Conservation (phyloP, 53 echinoderm and acorn worm genomes). For the Hippasteria phrygiana region DNA sequence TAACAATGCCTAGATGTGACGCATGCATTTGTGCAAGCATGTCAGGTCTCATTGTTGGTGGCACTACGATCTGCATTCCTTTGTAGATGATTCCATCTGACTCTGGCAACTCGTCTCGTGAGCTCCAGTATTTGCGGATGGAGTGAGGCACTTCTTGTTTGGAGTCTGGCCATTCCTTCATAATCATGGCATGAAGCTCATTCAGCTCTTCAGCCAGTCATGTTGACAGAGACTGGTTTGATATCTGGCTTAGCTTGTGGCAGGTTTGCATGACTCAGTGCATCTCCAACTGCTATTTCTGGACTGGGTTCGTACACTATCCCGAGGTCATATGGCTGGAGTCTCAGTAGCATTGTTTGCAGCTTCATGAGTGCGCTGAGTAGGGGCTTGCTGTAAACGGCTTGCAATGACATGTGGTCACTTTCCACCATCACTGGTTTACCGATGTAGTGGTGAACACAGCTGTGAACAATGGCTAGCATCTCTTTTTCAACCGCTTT, state of each 20-base stretch:
- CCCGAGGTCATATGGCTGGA: conserved; percentile 14
- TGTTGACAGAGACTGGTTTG: too few relatives aligned
- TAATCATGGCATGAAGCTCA: too few relatives aligned
- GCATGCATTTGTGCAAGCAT: conserved; percentile 64
- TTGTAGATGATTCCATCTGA: conserved; percentile 74
- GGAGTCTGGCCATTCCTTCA: too few relatives aligned
- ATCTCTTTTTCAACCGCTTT: conserved; percentile 72
- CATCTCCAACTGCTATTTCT: too few relatives aligned
- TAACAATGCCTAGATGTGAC: conserved; percentile 65
- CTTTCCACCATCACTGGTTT: conserved; percentile 42
- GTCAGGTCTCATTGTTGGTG: conserved; percentile 61
- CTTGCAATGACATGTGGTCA: conserved; percentile 75
- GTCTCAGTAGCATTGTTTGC: conserved; percentile 40
- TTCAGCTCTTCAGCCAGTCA: too few relatives aligned
- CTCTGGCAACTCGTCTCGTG: conserved; percentile 72
- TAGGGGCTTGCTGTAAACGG: conserved; percentile 65
- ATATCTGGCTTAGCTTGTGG: too few relatives aligned
- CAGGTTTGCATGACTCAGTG: conserved; percentile 37
- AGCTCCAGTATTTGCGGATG: conserved; percentile 69
- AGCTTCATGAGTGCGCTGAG: conserved; percentile 39
- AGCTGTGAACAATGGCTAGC: conserved; percentile 73
- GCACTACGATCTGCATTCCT: conserved; percentile 77
- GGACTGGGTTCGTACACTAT: conserved; percentile 12
- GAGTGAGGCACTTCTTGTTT: conserved; percentile 61
- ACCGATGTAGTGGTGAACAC: conserved; percentile 72